Evolutionary conservation across 2,797 vertebrate genomes (phyloP).

Genomic region (Gymnocypris eckloni): DNA sequence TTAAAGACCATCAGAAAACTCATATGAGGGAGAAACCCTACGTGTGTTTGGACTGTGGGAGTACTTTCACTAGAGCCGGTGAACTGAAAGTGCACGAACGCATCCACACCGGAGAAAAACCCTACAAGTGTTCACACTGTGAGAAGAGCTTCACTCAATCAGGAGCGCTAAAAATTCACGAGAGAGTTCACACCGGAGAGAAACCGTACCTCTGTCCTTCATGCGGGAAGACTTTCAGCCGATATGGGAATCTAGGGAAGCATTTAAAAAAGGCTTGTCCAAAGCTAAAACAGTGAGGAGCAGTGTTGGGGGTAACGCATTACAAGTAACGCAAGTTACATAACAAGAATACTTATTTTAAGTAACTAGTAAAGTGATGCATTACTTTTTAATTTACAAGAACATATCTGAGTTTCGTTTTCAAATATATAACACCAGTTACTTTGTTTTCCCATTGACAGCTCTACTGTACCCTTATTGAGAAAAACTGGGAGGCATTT

Average conservation of each 20-base stretch:
- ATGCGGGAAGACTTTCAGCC: slow-evolving; percentile 11
- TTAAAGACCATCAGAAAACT: slow-evolving; percentile 3
- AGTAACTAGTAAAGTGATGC: too few relatives aligned
- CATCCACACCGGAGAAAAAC: slow-evolving; percentile 7
- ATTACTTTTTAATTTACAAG: too few relatives aligned
- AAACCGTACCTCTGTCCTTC: slow-evolving; percentile 27
- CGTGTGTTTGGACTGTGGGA: not conserved
- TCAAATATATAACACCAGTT: too few relatives aligned
- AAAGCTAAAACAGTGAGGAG: slow-evolving; percentile 8
- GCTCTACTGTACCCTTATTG: too few relatives aligned
- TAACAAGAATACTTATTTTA: too few relatives aligned
- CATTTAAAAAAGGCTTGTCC: slow-evolving; percentile 26
- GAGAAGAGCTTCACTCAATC: slow-evolving; percentile 21
- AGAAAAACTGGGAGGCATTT: too few relatives aligned
- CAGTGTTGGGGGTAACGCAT: too few relatives aligned
- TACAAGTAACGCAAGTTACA: too few relatives aligned
- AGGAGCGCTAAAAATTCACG: not conserved
- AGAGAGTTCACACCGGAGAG: slow-evolving; percentile 7
- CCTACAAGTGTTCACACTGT: slow-evolving; percentile 3
- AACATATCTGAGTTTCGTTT: too few relatives aligned
- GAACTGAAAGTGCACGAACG: slow-evolving; percentile 16
- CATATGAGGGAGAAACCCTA: not conserved
- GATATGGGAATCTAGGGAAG: slow-evolving; percentile 14
- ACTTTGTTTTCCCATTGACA: too few relatives aligned
- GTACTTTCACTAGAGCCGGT: slow-evolving; percentile 1